Evolutionary conservation across 2,113 vertebrate genomes (phyloP).

Genomic region (Pterocles gutturalis): DNA sequence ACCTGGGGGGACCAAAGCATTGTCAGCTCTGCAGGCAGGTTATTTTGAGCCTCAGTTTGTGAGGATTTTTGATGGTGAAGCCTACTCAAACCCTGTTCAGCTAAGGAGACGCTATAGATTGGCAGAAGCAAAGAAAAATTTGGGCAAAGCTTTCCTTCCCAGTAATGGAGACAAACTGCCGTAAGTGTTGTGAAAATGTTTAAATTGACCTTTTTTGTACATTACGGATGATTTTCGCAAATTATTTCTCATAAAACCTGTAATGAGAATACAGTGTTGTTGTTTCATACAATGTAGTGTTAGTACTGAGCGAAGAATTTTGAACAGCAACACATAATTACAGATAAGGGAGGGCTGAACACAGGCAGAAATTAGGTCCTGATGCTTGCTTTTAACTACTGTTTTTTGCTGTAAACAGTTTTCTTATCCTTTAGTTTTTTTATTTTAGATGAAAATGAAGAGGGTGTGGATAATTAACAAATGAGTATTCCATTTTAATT

Average conservation of each 20-base stretch:
- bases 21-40: slow-evolving; percentile 82
- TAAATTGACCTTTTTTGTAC: background rate
- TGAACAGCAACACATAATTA: background rate
- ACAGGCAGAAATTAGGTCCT: background rate
- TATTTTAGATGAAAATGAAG: background rate
- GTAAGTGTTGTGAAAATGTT: slow-evolving; percentile 75
- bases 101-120: slow-evolving; percentile 78
- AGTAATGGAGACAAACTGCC: slow-evolving; percentile 80
- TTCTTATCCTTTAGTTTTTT: background rate
- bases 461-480: background rate
- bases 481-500: background rate
- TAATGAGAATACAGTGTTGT: background rate
- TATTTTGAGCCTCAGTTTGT: slow-evolving; percentile 85
- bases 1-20: slow-evolving; percentile 71
- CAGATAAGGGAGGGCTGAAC: background rate
- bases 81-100: slow-evolving; percentile 79
- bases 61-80: slow-evolving; percentile 85
- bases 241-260: background rate
- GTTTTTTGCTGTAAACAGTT: background rate
- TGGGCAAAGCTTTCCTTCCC: slow-evolving; percentile 86
- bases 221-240: background rate
- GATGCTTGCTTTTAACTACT: background rate
- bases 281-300: background rate
- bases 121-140: slow-evolving; percentile 85
- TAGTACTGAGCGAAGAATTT: background rate